Percentiles rank a stretch among this genome's conserved stretches.
Conservation (phyloP, 92 coral and sea anemone genomes). For the Bergia sp. region DNA sequence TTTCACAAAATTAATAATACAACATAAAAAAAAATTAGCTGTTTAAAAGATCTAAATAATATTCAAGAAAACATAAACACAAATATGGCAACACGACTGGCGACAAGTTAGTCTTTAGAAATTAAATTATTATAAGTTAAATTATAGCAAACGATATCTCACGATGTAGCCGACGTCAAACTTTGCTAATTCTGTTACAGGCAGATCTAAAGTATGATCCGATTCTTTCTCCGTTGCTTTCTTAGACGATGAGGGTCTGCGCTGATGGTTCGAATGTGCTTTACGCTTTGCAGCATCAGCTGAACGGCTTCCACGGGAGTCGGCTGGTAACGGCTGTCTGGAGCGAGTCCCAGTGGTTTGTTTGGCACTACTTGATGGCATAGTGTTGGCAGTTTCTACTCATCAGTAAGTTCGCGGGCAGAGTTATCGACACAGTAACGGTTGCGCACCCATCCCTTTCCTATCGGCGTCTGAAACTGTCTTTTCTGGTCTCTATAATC, state of each 20-base stretch:
- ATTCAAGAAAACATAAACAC: not conserved
- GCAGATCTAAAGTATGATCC: not conserved
- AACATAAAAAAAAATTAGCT: not conserved
- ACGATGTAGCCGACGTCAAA: constrained; percentile 32
- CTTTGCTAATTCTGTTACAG: constrained; percentile 15
- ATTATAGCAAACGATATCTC: not conserved
- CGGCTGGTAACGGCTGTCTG: constrained; percentile 2
- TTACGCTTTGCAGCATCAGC: constrained; percentile 22
- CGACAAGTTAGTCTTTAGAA: not conserved
- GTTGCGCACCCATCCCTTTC: not conserved
- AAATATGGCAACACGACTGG: not conserved
- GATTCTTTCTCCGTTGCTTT: constrained; percentile 1
- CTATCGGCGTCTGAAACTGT: not conserved
- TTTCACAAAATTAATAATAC: not conserved
- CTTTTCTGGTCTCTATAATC: not conserved
- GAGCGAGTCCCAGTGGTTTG: constrained; percentile 14
- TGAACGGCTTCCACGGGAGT: constrained; percentile 33
- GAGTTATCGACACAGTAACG: not conserved
- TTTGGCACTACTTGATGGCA: constrained; percentile 14
- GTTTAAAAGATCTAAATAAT: not conserved
- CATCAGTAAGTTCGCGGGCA: not conserved
- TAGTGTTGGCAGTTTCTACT: not conserved
- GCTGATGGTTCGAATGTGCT: not conserved
- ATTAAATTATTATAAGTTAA: too few species aligned
- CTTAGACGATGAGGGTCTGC: constrained; percentile 28